Conservation (phyloP, 2,888 invertebrate species). For the Pristionchus exspectatus region DNA sequence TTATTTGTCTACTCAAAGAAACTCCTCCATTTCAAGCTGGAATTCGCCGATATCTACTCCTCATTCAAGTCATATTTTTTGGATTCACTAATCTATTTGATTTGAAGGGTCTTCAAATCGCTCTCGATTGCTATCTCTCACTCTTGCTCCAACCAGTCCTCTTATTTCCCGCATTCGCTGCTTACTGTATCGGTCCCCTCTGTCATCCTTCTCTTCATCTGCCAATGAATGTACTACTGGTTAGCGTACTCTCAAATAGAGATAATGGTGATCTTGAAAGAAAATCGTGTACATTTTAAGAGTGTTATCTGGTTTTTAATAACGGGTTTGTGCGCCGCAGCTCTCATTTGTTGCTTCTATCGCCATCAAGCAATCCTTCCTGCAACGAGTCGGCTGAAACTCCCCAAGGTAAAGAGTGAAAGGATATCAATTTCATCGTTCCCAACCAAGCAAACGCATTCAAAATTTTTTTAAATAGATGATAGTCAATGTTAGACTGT, state of each 20-base stretch:
- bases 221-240: background rate
- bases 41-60: background rate
- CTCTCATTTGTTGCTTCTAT: background rate
- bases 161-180: background rate
- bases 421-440: no score
- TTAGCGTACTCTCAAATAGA: no score
- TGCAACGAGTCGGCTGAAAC: background rate
- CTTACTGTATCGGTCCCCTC: background rate
- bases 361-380: background rate
- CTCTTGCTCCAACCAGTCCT: background rate
- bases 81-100: background rate
- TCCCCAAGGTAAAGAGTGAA: background rate
- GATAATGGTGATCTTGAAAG: no score
- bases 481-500: no score
- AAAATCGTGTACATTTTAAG: background rate
- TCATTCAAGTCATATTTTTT: background rate
- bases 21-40: background rate
- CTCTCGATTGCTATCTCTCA: background rate
- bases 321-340: background rate
- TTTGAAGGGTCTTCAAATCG: background rate
- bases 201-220: background rate
- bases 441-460: no score
- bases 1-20: background rate
- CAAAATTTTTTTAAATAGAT: no score
- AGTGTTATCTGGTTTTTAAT: background rate